These are phyloP conservation scores for Pteronotus mesoamericanus DNA, from an alignment of 2,797 vertebrate species.

Conservation along the genomic window DNA sequence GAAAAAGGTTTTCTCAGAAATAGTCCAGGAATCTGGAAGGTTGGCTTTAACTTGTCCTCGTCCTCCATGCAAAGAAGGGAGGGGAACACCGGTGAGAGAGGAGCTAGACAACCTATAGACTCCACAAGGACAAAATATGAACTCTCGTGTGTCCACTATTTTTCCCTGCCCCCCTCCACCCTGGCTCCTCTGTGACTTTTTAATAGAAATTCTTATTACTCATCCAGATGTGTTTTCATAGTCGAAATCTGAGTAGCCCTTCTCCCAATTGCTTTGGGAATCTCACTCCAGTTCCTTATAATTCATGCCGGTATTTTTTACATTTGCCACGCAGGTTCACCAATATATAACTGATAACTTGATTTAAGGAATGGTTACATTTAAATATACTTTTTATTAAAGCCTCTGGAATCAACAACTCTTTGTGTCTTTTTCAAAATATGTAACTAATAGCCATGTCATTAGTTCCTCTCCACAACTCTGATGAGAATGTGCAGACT, in stretches of 20 bases:
- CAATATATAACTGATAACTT: not conserved
- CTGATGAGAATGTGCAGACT: not conserved
- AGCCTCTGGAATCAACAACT: not conserved
- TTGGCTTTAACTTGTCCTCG: not conserved
- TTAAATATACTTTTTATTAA: not conserved
- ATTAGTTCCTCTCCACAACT: not conserved
- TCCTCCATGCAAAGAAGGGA: not conserved
- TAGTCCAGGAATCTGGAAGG: not conserved
- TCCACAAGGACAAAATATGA: not conserved
- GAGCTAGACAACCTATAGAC: accelerated
- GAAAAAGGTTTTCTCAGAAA: not conserved
- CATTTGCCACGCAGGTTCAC: too few species aligned
- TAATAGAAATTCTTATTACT: not conserved
- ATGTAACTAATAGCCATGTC: not conserved
- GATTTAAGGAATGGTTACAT: not conserved
- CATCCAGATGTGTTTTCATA: not conserved
- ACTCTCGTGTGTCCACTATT: not conserved
- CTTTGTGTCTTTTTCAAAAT: not conserved
- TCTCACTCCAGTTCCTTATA: not conserved
- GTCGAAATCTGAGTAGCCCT: not conserved
- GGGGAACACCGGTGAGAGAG: not conserved
- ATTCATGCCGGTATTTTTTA: not conserved
- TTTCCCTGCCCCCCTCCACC: accelerated
- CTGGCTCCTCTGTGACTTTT: not conserved
- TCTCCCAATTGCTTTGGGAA: not conserved